These are phyloP conservation scores for Gymnothorax javanicus DNA, from an alignment of 2,797 vertebrate genomes.

Conservation along the genomic window DNA sequence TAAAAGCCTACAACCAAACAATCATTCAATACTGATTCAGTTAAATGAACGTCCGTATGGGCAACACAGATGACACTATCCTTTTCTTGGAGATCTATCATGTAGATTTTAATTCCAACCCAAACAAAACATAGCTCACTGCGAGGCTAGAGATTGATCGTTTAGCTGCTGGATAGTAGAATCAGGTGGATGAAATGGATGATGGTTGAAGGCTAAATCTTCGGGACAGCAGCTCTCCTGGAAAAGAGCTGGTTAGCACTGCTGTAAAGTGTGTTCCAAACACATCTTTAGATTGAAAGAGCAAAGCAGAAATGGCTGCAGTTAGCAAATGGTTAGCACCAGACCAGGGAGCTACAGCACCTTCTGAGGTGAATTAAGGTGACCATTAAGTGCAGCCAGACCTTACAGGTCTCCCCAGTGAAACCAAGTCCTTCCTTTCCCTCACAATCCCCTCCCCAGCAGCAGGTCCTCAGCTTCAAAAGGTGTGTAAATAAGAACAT, in stretches of 20 bases:
- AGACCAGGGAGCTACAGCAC: neutral
- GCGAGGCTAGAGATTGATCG: too few relatives aligned
- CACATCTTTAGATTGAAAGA: neutral
- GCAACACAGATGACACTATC: too few relatives aligned
- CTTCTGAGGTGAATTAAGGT: too few relatives aligned
- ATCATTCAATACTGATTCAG: too few relatives aligned
- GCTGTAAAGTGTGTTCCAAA: neutral
- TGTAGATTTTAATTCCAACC: too few relatives aligned
- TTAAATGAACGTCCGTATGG: too few relatives aligned
- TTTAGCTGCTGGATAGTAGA: too few relatives aligned
- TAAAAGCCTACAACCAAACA: too few relatives aligned
- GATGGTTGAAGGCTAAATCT: neutral
- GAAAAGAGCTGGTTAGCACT: too few relatives aligned
- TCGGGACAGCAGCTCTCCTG: too few relatives aligned
- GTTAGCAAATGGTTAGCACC: neutral
- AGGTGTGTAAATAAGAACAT: slow-evolving; percentile 77
- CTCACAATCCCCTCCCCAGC: neutral
- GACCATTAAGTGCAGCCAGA: neutral
- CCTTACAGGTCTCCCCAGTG: neutral
- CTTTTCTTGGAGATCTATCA: too few relatives aligned
- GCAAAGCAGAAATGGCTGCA: neutral
- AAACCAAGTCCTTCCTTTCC: neutral
- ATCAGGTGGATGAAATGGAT: neutral
- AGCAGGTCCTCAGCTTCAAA: slow-evolving; percentile 27
- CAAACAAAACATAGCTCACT: too few relatives aligned